These are phyloP conservation scores for Corvus hawaiiensis DNA, from an alignment of 2,113 vertebrate genomes.

Conservation along the genomic window DNA sequence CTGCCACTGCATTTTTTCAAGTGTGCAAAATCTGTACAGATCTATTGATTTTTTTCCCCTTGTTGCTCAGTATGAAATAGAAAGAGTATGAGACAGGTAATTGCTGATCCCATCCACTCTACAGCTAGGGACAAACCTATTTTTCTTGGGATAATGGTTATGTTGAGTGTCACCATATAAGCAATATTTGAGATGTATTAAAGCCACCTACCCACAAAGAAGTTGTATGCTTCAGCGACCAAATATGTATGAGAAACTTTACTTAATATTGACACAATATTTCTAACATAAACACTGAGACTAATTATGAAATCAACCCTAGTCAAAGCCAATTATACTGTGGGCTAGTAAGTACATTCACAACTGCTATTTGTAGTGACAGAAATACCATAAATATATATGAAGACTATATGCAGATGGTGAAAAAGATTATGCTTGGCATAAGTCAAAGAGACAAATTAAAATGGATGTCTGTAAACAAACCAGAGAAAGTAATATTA, in stretches of 20 bases:
- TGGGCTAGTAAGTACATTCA: background rate
- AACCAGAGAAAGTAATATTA: background rate
- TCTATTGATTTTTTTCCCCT: background rate
- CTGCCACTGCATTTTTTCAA: background rate
- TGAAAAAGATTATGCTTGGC: background rate
- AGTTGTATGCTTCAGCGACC: background rate
- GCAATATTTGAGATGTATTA: background rate
- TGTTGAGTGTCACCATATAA: background rate
- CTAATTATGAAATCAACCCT: constrained; percentile 48
- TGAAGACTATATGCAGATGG: background rate
- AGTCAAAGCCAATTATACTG: constrained; percentile 30
- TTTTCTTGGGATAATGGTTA: background rate
- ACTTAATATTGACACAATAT: constrained; percentile 37
- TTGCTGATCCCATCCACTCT: background rate
- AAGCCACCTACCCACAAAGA: background rate
- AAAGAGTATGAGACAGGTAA: background rate
- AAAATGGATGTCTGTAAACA: background rate
- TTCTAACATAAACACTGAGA: background rate
- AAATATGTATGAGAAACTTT: constrained; percentile 23
- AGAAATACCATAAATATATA: constrained; percentile 6
- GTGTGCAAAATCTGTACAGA: background rate
- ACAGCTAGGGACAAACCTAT: background rate
- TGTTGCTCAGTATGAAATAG: background rate
- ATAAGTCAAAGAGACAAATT: background rate
- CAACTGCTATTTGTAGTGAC: background rate